phyloP scores from a whole-genome alignment of 2,888 invertebrate species.

The Ennomos erosarius region DNA sequence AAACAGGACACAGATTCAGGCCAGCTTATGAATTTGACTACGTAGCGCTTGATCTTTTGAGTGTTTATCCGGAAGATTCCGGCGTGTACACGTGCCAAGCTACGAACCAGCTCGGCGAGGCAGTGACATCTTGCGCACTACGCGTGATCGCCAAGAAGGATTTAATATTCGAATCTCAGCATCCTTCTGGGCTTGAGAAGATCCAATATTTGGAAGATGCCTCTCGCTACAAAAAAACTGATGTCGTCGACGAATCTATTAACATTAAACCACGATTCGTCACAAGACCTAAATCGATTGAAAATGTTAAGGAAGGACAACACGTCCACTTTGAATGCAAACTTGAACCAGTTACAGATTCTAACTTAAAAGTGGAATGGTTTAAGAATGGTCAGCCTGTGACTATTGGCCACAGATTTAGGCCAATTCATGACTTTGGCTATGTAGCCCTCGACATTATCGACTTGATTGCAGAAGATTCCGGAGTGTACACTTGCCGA shows the following conservation, averaged over 20 bases:
- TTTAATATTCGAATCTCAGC: conserved; percentile 94
- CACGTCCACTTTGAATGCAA: conserved; percentile 99
- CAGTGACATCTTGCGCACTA: conserved; percentile 96
- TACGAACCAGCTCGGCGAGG: conserved; percentile 97
- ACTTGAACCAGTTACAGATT: conserved; percentile 98
- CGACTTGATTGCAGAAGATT: conserved; percentile 98
- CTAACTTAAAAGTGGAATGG: conserved; percentile 98
- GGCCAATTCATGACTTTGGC: conserved; percentile 99
- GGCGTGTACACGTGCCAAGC: conserved; percentile 98
- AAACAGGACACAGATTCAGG: conserved; percentile 96
- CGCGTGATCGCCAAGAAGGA: conserved; percentile 95
- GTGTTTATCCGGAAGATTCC: conserved; percentile 98
- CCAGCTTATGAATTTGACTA: conserved; percentile 99
- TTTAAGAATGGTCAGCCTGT: conserved; percentile 97
- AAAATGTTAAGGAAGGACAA: conserved; percentile 94
- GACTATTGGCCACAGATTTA: conserved; percentile 96
- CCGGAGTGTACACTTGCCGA: conserved; percentile 96
- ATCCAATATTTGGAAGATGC: conserved; percentile 96
- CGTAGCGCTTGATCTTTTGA: conserved; percentile 97
- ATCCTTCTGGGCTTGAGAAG: conserved; percentile 95
- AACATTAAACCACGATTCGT: conserved; percentile 93
- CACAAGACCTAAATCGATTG: conserved; percentile 94
- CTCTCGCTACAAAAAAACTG: conserved; percentile 92
- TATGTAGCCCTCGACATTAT: conserved; percentile 99
- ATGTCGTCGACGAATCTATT: conserved; percentile 93